These are phyloP conservation scores for Oegoconia quadripuncta DNA, from an alignment of 2,888 invertebrate genomes.

Conservation along the genomic window DNA sequence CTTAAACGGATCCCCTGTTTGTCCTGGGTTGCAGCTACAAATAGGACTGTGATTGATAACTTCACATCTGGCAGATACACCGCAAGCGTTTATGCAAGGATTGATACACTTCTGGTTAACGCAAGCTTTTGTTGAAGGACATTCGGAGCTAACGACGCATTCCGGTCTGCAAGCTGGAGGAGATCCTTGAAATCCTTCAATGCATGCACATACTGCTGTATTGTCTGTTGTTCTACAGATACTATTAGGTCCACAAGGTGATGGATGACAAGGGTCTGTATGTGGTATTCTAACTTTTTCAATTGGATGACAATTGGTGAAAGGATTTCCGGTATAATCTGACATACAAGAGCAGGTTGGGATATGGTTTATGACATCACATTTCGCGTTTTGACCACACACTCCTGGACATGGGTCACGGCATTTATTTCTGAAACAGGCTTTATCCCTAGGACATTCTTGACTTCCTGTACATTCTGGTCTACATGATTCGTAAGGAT, in stretches of 20 bases:
- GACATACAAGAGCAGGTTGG: conserved; percentile 84
- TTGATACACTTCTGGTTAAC: conserved; percentile 90
- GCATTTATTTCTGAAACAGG: conserved; percentile 86
- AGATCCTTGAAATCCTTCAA: conserved; percentile 86
- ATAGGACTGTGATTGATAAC: conserved; percentile 93
- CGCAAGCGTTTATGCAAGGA: conserved; percentile 91
- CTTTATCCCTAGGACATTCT: conserved; percentile 84
- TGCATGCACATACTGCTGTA: conserved; percentile 89
- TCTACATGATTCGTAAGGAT: conserved; percentile 84
- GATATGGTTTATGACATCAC: conserved; percentile 86
- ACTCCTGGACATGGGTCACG: conserved; percentile 86
- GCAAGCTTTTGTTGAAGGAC: conserved; percentile 89
- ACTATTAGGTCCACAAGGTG: conserved; percentile 88
- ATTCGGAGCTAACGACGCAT: conserved; percentile 91
- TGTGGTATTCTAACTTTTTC: conserved; percentile 39
- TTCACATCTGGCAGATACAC: conserved; percentile 86
- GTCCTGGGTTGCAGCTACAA: conserved; percentile 87
- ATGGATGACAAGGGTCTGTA: conserved; percentile 86
- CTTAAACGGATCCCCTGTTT: conserved; percentile 89
- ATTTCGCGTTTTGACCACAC: conserved; percentile 86
- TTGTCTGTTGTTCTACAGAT: conserved; percentile 88
- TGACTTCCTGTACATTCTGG: conserved; percentile 86
- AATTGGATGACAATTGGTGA: conserved; percentile 71
- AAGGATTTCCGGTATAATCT: conserved; percentile 87
- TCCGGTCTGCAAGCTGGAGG: conserved; percentile 91